Conservation (phyloP, 2,888 invertebrate species). For the Cataglyphis altisquamis region DNA sequence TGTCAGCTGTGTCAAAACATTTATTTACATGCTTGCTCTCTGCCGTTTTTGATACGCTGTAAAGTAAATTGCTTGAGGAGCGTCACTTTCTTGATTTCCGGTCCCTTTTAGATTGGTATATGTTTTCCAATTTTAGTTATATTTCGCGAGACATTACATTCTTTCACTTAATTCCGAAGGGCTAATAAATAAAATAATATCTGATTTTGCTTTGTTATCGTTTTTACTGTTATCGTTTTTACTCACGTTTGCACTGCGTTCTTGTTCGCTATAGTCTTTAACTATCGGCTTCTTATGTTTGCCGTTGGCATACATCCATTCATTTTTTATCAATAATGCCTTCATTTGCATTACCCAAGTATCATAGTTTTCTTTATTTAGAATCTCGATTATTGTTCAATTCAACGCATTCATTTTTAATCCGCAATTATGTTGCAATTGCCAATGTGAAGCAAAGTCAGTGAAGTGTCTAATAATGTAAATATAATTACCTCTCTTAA, state of each 20-base stretch:
- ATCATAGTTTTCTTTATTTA: neutral
- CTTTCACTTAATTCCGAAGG: neutral
- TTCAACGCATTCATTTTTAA: neutral
- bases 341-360: constrained; percentile 8
- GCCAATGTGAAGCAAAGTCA: too few relatives aligned
- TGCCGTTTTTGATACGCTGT: neutral
- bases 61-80: neutral
- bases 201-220: constrained; percentile 18
- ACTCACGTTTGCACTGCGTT: neutral
- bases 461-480: too few relatives aligned
- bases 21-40: neutral
- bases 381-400: neutral
- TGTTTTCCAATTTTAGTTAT: neutral
- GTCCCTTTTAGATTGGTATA: constrained; percentile 4
- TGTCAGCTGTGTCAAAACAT: constrained; percentile 2
- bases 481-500: too few relatives aligned
- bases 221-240: neutral
- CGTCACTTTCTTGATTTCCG: neutral
- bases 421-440: neutral
- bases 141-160: constrained; percentile 7
- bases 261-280: constrained; percentile 75
- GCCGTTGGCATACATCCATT: constrained; percentile 70
- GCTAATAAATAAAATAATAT: constrained; percentile 2
- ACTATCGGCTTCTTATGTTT: constrained; percentile 76
- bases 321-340: neutral